Evolutionary conservation across 2,888 invertebrate species (phyloP).

Genomic region (Dorcus parallelipipedus): DNA sequence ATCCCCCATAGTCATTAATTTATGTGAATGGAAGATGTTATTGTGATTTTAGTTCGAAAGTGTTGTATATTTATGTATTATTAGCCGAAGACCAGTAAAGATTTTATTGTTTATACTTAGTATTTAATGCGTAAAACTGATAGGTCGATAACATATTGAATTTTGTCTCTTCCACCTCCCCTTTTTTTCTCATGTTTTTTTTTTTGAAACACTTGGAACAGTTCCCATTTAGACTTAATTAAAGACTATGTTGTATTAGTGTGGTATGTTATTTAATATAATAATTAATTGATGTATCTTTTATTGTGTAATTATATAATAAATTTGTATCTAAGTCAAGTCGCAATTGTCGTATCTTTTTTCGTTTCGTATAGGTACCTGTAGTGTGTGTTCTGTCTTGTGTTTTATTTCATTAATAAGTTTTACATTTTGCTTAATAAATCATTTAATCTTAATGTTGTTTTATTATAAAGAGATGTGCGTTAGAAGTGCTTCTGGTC

Average conservation of each 20-base stretch:
- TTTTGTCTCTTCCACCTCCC: not conserved
- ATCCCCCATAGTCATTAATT: constrained; percentile 24
- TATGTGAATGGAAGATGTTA: constrained; percentile 28
- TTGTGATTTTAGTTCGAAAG: constrained; percentile 32
- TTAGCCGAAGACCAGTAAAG: constrained; percentile 6
- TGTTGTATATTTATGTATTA: constrained; percentile 31
- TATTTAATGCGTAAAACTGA: not conserved
- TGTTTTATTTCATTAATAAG: too few species aligned
- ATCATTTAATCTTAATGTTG: too few species aligned
- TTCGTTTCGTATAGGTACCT: too few species aligned
- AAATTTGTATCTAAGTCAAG: not conserved
- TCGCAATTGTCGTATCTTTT: too few species aligned
- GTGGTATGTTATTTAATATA: not conserved
- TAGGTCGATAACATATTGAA: too few species aligned
- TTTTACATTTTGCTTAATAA: too few species aligned
- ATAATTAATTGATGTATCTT: not conserved
- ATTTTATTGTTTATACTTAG: constrained; percentile 5
- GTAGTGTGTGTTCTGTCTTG: too few species aligned
- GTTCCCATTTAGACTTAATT: too few species aligned
- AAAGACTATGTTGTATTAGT: not conserved
- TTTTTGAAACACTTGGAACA: not conserved
- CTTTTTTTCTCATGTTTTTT: not conserved
- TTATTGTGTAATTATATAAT: not conserved
- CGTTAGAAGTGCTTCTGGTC: too few species aligned
- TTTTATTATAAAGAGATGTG: too few species aligned